Evolutionary conservation across 37 sponge, comb jelly and placozoan genomes (phyloP).

Genomic region (Dysidea cf. avara): DNA sequence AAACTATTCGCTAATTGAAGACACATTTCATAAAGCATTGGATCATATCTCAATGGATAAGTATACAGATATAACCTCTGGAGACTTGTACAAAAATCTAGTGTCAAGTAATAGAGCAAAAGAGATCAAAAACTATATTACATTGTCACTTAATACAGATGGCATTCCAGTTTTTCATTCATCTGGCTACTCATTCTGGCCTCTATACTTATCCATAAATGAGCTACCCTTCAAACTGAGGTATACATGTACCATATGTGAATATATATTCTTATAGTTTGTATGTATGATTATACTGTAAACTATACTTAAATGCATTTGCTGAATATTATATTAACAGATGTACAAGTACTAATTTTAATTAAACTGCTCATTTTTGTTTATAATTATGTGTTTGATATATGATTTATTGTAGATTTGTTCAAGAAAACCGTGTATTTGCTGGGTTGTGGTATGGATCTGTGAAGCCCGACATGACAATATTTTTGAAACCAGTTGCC

Average conservation of each 20-base stretch:
- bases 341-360: too few relatives aligned
- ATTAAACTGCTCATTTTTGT: too few relatives aligned
- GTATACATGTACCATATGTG: background rate
- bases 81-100: too few relatives aligned
- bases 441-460: slow-evolving; percentile 59
- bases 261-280: background rate
- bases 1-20: too few relatives aligned
- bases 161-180: slow-evolving; percentile 38
- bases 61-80: too few relatives aligned
- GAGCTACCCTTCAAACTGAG: slow-evolving; percentile 40
- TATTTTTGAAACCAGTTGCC: slow-evolving; percentile 38
- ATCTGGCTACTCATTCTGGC: slow-evolving; percentile 52
- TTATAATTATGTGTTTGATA: too few relatives aligned
- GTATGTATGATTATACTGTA: too few relatives aligned
- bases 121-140: slow-evolving; percentile 6
- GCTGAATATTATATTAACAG: too few relatives aligned
- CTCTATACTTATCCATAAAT: slow-evolving; percentile 33
- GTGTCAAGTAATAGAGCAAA: too few relatives aligned
- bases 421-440: slow-evolving; percentile 32
- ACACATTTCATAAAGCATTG: too few relatives aligned
- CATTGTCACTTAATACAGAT: slow-evolving; percentile 40
- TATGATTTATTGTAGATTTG: slow-evolving; percentile 1
- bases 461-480: slow-evolving; percentile 50
- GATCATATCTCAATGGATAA: too few relatives aligned
- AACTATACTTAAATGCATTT: too few relatives aligned